Percentiles rank a stretch among this genome's conserved stretches.
These are phyloP conservation scores for Drepana arcuata DNA, from an alignment of 1,140 invertebrate genomes.

Conservation along the genomic window DNA sequence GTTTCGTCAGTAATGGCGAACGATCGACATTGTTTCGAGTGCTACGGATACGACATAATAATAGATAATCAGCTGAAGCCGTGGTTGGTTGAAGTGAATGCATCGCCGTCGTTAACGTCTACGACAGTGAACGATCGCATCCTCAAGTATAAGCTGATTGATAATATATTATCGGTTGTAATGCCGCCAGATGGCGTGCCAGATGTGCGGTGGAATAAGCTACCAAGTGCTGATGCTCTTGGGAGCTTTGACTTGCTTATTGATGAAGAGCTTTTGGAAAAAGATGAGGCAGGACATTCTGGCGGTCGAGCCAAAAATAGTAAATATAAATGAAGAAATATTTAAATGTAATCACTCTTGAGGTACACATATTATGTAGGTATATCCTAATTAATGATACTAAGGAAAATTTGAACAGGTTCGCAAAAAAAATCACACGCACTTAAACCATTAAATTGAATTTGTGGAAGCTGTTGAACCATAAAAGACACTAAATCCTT, in stretches of 20 bases:
- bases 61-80: slow-evolving; percentile 89
- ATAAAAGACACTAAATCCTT: too few relatives aligned
- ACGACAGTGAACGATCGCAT: slow-evolving; percentile 97
- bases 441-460: too few relatives aligned
- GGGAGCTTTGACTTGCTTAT: slow-evolving; percentile 93
- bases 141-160: slow-evolving; percentile 95
- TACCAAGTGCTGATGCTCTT: slow-evolving; percentile 82
- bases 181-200: slow-evolving; percentile 91
- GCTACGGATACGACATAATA: slow-evolving; percentile 94
- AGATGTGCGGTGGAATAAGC: slow-evolving; percentile 94
- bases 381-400: too few relatives aligned
- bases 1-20: slow-evolving; percentile 87
- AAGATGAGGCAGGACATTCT: slow-evolving; percentile 28
- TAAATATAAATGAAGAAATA: neutral
- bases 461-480: too few relatives aligned
- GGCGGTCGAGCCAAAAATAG: slow-evolving; percentile 6
- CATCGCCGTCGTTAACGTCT: slow-evolving; percentile 93
- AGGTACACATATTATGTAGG: too few relatives aligned
- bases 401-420: too few relatives aligned
- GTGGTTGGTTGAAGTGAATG: slow-evolving; percentile 94
- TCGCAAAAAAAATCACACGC: too few relatives aligned
- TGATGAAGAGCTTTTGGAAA: slow-evolving; percentile 80
- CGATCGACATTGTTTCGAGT: slow-evolving; percentile 89
- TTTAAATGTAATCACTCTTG: too few relatives aligned
- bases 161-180: slow-evolving; percentile 94